A percentile compares a stretch with the other conserved stretches of the same genome.
These are phyloP conservation scores for Zaprionus tsacasi DNA, from an alignment of 1,140 invertebrate species.

Conservation along the genomic window DNA sequence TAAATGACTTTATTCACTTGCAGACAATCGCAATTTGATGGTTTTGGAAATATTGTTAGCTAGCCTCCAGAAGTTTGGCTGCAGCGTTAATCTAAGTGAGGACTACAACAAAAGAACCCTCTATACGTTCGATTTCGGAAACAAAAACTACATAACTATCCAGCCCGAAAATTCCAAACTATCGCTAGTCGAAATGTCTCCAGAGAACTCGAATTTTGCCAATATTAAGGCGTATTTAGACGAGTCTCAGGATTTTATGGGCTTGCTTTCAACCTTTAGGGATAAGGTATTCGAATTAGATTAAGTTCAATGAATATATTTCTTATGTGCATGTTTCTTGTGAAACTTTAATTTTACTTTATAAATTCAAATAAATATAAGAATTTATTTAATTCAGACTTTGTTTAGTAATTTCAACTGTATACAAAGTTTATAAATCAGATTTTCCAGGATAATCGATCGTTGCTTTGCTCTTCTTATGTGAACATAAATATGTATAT, in stretches of 20 bases:
- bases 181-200: slow-evolving; percentile 18
- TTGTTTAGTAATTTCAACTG: neutral
- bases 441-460: neutral
- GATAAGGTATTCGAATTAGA: neutral
- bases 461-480: neutral
- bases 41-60: neutral
- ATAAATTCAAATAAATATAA: neutral
- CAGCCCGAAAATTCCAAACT: neutral
- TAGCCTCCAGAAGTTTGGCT: slow-evolving; percentile 20
- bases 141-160: neutral
- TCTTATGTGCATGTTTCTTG: neutral
- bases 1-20: neutral
- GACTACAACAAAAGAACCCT: neutral
- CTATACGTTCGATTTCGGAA: slow-evolving; percentile 24
- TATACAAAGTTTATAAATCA: neutral
- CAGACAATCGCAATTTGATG: neutral
- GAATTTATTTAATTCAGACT: neutral
- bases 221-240: slow-evolving; percentile 11
- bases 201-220: slow-evolving; percentile 1
- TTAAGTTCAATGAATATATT: neutral
- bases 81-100: neutral
- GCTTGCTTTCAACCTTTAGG: slow-evolving; percentile 12
- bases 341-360: neutral
- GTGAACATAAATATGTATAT: neutral
- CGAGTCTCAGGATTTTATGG: slow-evolving; percentile 32